Percentiles rank a stretch among this genome's conserved stretches.
Evolutionary conservation across 1,140 invertebrate genomes (phyloP).

Genomic region (Episyrphus balteatus): DNA sequence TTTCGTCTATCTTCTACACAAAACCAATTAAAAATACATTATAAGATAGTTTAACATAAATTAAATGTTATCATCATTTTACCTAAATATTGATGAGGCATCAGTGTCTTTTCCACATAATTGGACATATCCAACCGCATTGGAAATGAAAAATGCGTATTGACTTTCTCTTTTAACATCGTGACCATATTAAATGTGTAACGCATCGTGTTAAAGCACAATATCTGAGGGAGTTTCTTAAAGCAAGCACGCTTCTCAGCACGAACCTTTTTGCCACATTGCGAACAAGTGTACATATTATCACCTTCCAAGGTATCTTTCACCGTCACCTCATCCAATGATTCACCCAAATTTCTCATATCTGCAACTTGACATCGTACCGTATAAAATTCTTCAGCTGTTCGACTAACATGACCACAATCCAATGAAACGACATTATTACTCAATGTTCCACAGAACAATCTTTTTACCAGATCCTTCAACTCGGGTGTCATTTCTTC

Average conservation of each 20-base stretch:
- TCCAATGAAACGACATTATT: slow-evolving; percentile 93
- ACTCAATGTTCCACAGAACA: slow-evolving; percentile 86
- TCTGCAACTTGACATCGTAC: slow-evolving; percentile 91
- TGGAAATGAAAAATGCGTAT: slow-evolving; percentile 95
- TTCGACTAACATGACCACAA: slow-evolving; percentile 87
- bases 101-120: slow-evolving; percentile 87
- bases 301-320: slow-evolving; percentile 94
- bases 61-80: slow-evolving; percentile 8
- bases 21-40: too few species aligned
- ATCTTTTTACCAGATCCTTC: slow-evolving; percentile 78
- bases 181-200: slow-evolving; percentile 97
- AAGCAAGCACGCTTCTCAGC: slow-evolving; percentile 93
- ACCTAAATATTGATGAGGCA: slow-evolving; percentile 74
- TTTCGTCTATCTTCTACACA: too few species aligned
- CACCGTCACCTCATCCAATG: slow-evolving; percentile 88
- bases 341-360: slow-evolving; percentile 91
- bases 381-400: slow-evolving; percentile 92
- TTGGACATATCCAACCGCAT: slow-evolving; percentile 85
- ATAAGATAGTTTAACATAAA: background rate
- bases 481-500: slow-evolving; percentile 91
- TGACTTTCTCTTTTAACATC: slow-evolving; percentile 94
- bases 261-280: slow-evolving; percentile 86
- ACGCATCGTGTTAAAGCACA: slow-evolving; percentile 96
- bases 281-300: slow-evolving; percentile 95
- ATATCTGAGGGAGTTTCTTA: slow-evolving; percentile 81